phyloP scores from a whole-genome alignment of 2,113 vertebrate genomes.

The Atractosteus spatula region DNA sequence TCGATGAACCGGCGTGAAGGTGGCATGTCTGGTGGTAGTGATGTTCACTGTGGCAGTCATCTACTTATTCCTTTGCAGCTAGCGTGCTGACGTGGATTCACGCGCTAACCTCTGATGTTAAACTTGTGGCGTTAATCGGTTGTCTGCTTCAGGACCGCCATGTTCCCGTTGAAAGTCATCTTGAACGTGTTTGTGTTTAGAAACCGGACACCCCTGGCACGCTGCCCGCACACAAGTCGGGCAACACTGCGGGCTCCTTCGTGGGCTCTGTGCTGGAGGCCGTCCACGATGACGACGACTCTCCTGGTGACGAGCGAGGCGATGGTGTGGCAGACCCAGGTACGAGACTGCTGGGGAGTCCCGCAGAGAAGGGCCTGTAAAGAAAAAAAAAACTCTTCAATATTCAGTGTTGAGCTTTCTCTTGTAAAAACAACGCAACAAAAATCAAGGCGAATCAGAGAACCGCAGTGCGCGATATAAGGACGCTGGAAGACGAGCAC shows the following conservation, averaged over 20 bases:
- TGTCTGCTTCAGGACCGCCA: neutral
- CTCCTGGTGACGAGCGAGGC: neutral
- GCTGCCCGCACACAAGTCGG: neutral
- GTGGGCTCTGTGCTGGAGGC: constrained; percentile 56
- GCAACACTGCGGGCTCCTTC: constrained; percentile 47
- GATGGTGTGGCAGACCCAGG: constrained; percentile 28
- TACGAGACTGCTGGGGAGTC: constrained; percentile 15
- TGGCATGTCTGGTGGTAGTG: no score
- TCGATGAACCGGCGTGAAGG: no score
- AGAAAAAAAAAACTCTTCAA: neutral
- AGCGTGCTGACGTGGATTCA: no score
- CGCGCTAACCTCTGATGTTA: neutral
- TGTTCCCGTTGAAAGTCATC: neutral
- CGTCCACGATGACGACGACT: constrained; percentile 31
- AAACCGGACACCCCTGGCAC: constrained; percentile 22
- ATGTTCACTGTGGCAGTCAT: no score
- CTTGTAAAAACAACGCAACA: neutral
- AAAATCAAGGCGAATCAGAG: no score
- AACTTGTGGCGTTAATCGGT: neutral
- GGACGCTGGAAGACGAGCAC: no score
- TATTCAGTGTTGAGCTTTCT: neutral
- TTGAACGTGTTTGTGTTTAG: constrained; percentile 27
- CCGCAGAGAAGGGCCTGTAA: neutral
- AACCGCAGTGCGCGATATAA: no score
- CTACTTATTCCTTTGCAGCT: no score